Evolutionary conservation across 2,888 invertebrate genomes (phyloP), one percentile per base, ranked within the genome.

Genomic region (Axea sp.): DNA sequence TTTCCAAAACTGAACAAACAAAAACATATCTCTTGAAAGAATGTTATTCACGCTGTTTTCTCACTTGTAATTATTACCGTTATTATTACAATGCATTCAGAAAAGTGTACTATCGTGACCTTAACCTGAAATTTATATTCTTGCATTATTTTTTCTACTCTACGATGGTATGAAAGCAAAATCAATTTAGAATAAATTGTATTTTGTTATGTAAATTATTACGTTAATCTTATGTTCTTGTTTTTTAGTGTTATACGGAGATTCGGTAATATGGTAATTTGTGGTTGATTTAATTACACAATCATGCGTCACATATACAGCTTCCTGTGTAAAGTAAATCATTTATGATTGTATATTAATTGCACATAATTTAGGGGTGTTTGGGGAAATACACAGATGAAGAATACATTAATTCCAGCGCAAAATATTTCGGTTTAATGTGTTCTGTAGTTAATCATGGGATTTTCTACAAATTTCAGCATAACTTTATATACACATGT

Each of bases 81-180:
- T 41, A 45, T 59, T 68, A 59, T 60, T 45, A 49, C 55, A 55
- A 64, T 30, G 33, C 49, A 8, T 51, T 31, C 64, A 41, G 71
- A 64, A 64, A 49, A 45, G 28, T 53, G 53, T 28, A 51, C 53
- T 37, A 39, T 15, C n/a, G 15, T 22, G 62, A 62, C 71, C 71
- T 71, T 71, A 71, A 64, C 71, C 71, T 64, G 57, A 55, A 47
- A 71, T 47, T 43, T 17, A 19, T 53, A 41, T 53, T 43, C 45
- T 43, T 51, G 35, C 28, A n/a, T 11, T 15, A 19, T 4, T 24
- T 39, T 28, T 2, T 19, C 19, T 19, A 3, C 4, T 30, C 37
- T 11, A 12, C 39, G 39, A 55, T 49, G 17, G 9, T 39, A 11
- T 22, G 45, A 55, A 62, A 55, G 53, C 55, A 62, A 62, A 53